A percentile compares a stretch with the other conserved stretches of the same genome.
These are phyloP conservation scores for Diplodus puntazzo DNA, from an alignment of 2,797 vertebrate genomes.

Conservation along the genomic window DNA sequence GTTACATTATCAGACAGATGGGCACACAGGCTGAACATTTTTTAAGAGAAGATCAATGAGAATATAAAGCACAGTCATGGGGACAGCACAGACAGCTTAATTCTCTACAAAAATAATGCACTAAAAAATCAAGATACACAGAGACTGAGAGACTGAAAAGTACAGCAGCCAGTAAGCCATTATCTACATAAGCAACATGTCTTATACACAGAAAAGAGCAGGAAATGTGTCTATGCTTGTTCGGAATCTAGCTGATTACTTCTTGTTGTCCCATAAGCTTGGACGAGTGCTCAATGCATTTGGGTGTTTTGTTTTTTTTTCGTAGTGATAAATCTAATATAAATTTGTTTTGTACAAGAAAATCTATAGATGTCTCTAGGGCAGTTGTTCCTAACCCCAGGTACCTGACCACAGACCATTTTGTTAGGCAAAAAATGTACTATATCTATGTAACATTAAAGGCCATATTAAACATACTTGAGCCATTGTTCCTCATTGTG, in stretches of 20 bases:
- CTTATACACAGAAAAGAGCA: constrained; percentile 29
- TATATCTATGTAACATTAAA: not conserved
- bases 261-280: not conserved
- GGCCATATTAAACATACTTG: not conserved
- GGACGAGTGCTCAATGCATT: not conserved
- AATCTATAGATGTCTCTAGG: not conserved
- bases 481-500: not conserved
- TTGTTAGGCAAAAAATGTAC: not conserved
- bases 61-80: constrained; percentile 24
- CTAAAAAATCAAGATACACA: constrained; percentile 66
- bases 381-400: not conserved
- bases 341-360: not conserved
- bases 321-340: not conserved
- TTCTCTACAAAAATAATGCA: constrained; percentile 81
- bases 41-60: too few relatives aligned
- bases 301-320: not conserved
- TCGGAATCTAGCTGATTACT: not conserved
- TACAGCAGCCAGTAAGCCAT: constrained; percentile 59
- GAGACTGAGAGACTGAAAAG: constrained; percentile 49
- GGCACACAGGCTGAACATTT: not conserved
- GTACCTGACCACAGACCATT: not conserved
- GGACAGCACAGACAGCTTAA: constrained; percentile 33
- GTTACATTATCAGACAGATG: constrained; percentile 12
- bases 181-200: constrained; percentile 55
- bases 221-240: constrained; percentile 24